Evolutionary conservation across 1,140 invertebrate species (phyloP), one percentile per base, ranked within the genome.

Genomic region (Radopholus similis): DNA sequence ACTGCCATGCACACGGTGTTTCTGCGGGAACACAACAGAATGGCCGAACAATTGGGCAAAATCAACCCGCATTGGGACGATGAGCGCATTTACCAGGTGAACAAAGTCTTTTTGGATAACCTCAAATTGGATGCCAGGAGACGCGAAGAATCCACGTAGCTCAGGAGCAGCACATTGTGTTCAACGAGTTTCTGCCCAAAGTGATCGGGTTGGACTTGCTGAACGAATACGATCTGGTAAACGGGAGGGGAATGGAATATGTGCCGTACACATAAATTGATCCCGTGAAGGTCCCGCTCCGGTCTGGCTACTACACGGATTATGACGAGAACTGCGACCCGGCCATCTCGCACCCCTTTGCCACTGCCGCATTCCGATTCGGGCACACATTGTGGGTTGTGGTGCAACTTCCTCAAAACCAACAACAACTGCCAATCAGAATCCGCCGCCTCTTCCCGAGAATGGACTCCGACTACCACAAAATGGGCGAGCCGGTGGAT

Each of bases 1-100:
- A 89, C 90, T 5, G 88, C 90, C 0, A 86, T 93, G 60, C 93
- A 95, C 82, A 91, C 91, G 0, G 84, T 93, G 4, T 93, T 90
- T 87, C 84, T 95, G 71, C 84, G 93, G 70, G 77, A 82, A 42
- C 80, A 82, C 57, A 82, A 82, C 47, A 15, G 75, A 49, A 71
- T 77, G 21, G 75, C 76, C 3, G 21, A 57, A 11, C 26, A 35
- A 49, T 44, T 94, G 30, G 86, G 88, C 0, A 85, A 87, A 58
- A 60, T 83, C 0, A 83, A 84, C 70, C 72, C 78, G 13, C 64
- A 77, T 11, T 84, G 83, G 83, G 63, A 74, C 34, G 83, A 84
- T 53, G 83, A 84, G 64, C 70, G 55, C n/a, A 47, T 84, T 40
- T 83, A 78, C 64, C 83, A 83, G 70, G 83, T 82, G 85, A 15